Base-by-base conservation (phyloP, 2,113 vertebrate genomes). In the Lamprologus sp. region DNA sequence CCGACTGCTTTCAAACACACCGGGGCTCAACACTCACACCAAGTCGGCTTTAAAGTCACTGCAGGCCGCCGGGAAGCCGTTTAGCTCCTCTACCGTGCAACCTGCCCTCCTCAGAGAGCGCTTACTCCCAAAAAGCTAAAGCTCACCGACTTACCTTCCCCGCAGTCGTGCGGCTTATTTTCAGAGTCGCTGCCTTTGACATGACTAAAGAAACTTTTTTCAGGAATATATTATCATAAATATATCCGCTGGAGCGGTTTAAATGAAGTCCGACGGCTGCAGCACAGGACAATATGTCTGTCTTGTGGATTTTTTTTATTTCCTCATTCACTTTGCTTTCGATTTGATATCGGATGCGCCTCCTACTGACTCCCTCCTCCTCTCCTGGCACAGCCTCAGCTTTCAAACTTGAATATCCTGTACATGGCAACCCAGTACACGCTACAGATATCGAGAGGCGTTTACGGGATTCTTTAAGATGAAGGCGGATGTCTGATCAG, bases 271-370 rank as follows among this genome's bases (percentile, higher is more conserved):
- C 55, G 13, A 37, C 1, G 10, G 77, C 17, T 40, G 23, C 75
- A n/a, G 54, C 10, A 5, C 40, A 54, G 28, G 40, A 79, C 84
- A 6, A 40, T 2, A 3, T 7, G 87, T 58, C 68, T 70, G 15
- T 2, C 47, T 3, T 1, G 15, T 7, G 11, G 47, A 4, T 35
- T 75, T n/a, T 56, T 56, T 85, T 87, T 88, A 92, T 91, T 95
- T 94, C 94, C 92, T 94, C 55, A 37, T 91, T 13, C 55, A 53
- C 4, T 63, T 92, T 93, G 87, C 89, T 93, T 95, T 95, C 92
- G 91, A 55, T 93, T 92, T 81, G 9, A 15, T 3, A 5, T 56
- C 56, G 14, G 11, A 42, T 55, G 85, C 88, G 2, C 89, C 94
- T 82, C 94, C 93, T 86, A 82, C 88, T n/a, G 51, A 28, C 49